Percentiles rank a stretch among this genome's conserved stretches.
Conservation (phyloP, 23 tunicate genomes). For the Diplosoma virens region DNA sequence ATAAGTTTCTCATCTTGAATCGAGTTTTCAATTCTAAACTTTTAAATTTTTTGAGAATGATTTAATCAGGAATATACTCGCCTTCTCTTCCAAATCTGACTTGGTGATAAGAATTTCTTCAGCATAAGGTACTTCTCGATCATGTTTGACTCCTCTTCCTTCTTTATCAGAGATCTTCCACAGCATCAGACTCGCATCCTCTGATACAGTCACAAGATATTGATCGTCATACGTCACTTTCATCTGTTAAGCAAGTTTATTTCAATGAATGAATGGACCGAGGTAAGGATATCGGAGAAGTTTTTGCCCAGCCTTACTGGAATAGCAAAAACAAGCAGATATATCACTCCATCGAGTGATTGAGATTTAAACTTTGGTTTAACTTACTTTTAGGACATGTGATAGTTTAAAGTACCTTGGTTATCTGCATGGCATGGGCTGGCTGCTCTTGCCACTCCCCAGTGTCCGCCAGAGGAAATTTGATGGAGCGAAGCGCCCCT, state of each 20-base stretch:
- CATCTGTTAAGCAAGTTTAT: constrained; percentile 35
- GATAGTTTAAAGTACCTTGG: constrained; percentile 47
- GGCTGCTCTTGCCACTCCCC: constrained; percentile 89
- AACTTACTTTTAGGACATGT: too few relatives aligned
- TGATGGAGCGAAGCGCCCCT: constrained; percentile 81
- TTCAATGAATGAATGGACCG: background rate
- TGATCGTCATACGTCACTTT: constrained; percentile 92
- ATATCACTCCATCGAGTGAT: background rate
- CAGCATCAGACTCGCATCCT: constrained; percentile 92
- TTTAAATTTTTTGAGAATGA: too few relatives aligned
- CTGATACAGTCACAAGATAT: constrained; percentile 89
- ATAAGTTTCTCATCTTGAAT: too few relatives aligned
- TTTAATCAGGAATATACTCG: too few relatives aligned
- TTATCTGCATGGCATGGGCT: constrained; percentile 77
- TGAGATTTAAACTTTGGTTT: too few relatives aligned
- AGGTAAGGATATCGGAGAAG: background rate
- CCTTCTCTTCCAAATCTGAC: constrained; percentile 98
- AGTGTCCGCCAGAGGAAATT: constrained; percentile 75
- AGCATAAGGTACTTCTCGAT: constrained; percentile 84
- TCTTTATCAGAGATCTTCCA: constrained; percentile 97
- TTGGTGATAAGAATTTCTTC: constrained; percentile 98
- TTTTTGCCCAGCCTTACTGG: background rate
- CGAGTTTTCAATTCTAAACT: too few relatives aligned
- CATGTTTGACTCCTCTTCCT: constrained; percentile 97
- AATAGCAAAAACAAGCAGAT: background rate